Evolutionary conservation across 2,113 vertebrate genomes (phyloP).

Genomic region (Desmodus rotundus): DNA sequence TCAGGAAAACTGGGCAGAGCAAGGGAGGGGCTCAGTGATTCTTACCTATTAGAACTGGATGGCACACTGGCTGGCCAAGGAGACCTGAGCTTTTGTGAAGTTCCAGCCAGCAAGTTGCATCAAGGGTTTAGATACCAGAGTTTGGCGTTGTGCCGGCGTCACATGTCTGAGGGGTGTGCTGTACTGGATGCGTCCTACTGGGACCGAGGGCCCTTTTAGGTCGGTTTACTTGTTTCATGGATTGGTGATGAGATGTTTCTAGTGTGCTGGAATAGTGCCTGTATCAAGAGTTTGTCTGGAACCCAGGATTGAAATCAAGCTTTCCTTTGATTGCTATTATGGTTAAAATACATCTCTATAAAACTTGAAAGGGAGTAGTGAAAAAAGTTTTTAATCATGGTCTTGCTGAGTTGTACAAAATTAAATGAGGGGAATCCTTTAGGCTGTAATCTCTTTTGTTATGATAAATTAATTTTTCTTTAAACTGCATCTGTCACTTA

Average conservation of each 20-base stretch:
- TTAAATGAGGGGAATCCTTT: neutral
- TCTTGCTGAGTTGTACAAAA: neutral
- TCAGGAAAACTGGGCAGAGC: neutral
- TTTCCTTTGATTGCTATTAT: neutral
- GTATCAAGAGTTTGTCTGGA: neutral
- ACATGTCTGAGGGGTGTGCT: conserved; percentile 48
- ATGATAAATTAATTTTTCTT: neutral
- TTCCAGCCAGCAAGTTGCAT: conserved; percentile 51
- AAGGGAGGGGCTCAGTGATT: neutral
- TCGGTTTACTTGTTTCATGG: neutral
- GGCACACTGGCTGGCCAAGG: neutral
- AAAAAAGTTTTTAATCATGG: neutral
- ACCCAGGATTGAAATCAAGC: neutral
- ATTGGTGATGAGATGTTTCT: neutral
- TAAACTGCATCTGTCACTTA: neutral
- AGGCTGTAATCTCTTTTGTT: neutral
- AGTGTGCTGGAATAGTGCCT: neutral
- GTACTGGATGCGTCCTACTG: neutral
- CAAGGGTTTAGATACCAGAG: conserved; percentile 58
- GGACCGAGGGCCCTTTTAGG: neutral
- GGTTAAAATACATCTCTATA: neutral
- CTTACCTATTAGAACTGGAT: neutral
- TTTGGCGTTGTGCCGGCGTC: conserved; percentile 55
- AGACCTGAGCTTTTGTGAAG: conserved; percentile 53
- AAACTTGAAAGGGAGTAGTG: neutral